phyloP scores from a whole-genome alignment of 2,888 invertebrate species.

The Drosophila aldrichi region DNA sequence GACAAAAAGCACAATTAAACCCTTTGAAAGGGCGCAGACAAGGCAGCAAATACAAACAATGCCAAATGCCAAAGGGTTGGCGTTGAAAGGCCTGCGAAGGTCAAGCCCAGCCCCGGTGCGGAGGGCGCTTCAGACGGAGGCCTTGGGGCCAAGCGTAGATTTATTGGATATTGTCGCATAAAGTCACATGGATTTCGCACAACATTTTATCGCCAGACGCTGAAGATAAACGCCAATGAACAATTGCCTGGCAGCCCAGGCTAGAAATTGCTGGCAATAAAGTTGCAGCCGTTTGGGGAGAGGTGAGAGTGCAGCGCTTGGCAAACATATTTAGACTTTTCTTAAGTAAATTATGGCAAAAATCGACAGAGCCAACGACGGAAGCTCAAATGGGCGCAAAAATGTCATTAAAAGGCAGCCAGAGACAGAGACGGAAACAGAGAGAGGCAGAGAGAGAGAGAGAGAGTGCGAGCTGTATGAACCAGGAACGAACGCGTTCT shows the following conservation, averaged over 20 bases:
- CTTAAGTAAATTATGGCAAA: conserved; percentile 79
- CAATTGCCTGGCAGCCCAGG: conserved; percentile 56
- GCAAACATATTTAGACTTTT: conserved; percentile 68
- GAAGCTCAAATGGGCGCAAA: conserved; percentile 78
- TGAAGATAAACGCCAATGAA: conserved; percentile 75
- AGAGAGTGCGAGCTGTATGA: background rate
- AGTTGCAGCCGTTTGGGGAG: background rate
- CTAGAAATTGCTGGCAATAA: conserved; percentile 48
- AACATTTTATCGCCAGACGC: conserved; percentile 74
- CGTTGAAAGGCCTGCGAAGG: conserved; percentile 55
- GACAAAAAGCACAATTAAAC: conserved; percentile 76
- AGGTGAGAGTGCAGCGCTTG: background rate
- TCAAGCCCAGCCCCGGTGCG: conserved; percentile 39
- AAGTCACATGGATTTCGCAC: conserved; percentile 70
- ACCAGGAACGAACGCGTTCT: background rate
- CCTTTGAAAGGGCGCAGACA: conserved; percentile 69
- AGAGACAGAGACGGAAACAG: conserved; percentile 12
- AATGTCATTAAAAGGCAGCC: conserved; percentile 74
- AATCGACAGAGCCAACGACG: conserved; percentile 60
- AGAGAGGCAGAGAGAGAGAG: conserved; percentile 17
- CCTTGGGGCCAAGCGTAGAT: conserved; percentile 58
- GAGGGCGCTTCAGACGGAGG: conserved; percentile 8
- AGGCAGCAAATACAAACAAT: conserved; percentile 61
- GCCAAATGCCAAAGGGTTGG: conserved; percentile 36
- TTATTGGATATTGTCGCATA: conserved; percentile 81